phyloP scores from a whole-genome alignment of 2,113 vertebrate species.

The Murina feae region DNA sequence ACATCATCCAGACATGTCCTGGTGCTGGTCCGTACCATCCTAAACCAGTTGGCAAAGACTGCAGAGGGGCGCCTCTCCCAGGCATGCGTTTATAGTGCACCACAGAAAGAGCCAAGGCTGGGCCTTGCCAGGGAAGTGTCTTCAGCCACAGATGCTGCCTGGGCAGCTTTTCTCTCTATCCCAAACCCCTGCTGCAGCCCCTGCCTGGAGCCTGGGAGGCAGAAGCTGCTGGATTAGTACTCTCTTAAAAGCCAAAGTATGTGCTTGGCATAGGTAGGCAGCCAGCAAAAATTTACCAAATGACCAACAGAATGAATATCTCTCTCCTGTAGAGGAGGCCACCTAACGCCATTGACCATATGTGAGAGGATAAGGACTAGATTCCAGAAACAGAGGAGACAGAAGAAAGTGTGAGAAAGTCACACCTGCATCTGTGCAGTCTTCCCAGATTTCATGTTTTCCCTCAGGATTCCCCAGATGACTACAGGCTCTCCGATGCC shows the following conservation, averaged over 20 bases:
- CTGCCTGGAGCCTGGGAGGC: neutral
- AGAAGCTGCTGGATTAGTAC: neutral
- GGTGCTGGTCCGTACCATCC: constrained; percentile 26
- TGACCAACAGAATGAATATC: neutral
- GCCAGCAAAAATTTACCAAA: constrained; percentile 12
- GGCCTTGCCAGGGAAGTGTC: neutral
- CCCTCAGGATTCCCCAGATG: neutral
- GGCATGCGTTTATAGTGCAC: neutral
- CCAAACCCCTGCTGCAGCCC: neutral
- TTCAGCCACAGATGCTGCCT: neutral
- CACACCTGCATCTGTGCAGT: neutral
- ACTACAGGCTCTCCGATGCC: neutral
- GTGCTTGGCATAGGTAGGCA: neutral
- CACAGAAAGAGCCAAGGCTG: neutral
- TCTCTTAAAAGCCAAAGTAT: neutral
- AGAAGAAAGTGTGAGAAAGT: neutral
- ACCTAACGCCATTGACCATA: neutral
- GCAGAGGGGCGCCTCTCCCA: neutral
- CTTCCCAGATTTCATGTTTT: neutral
- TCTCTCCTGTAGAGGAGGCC: neutral
- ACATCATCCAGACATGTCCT: constrained; percentile 41
- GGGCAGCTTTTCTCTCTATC: neutral
- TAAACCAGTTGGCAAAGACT: neutral
- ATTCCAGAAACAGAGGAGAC: neutral
- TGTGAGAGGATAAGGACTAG: neutral